A percentile compares a stretch with the other conserved stretches of the same genome.
Evolutionary conservation across 2,113 vertebrate species (phyloP).

Genomic region (Pachycephala philippinensis): DNA sequence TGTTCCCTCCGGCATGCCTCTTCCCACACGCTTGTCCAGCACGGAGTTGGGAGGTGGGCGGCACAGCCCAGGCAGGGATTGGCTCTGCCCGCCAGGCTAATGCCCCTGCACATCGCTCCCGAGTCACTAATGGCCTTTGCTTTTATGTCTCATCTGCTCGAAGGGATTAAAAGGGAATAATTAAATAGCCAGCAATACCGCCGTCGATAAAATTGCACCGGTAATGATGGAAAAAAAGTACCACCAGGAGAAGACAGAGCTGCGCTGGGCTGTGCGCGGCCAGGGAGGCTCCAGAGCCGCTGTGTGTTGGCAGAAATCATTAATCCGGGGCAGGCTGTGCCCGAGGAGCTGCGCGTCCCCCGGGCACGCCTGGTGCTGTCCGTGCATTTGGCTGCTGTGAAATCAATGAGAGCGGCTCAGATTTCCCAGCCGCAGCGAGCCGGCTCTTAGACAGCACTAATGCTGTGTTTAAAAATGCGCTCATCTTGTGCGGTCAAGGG

Average conservation of each 20-base stretch:
- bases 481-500: not conserved
- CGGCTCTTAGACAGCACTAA: not conserved
- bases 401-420: not conserved
- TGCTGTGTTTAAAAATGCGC: not conserved
- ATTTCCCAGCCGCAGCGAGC: not conserved
- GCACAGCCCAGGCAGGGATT: not conserved
- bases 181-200: slow-evolving; percentile 5
- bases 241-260: not conserved
- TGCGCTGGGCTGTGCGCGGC: not conserved
- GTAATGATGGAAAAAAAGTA: not conserved
- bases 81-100: not conserved
- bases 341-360: not conserved
- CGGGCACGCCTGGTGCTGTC: not conserved
- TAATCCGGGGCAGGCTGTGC: not conserved
- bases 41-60: rapidly evolving
- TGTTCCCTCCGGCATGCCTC: not conserved
- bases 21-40: not conserved
- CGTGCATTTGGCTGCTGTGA: not conserved
- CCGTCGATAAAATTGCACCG: not conserved
- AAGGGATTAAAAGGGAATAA: slow-evolving; percentile 37
- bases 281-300: not conserved
- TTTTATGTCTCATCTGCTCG: not conserved
- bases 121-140: not conserved
- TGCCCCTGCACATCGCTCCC: not conserved
- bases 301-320: not conserved